Evolutionary conservation across 1,140 invertebrate species (phyloP).

Genomic region (Neotoxoptera formosana): DNA sequence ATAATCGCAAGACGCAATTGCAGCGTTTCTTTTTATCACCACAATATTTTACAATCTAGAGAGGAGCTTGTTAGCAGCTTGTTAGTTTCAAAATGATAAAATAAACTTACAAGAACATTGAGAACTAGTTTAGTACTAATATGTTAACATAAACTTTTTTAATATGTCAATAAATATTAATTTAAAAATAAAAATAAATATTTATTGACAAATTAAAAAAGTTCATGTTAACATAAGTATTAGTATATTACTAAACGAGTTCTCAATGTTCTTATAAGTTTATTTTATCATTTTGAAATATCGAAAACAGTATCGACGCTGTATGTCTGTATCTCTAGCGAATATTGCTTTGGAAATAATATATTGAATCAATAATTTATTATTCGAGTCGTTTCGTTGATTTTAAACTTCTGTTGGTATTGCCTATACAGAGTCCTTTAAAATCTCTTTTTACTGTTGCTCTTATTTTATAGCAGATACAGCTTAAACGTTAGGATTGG

Average conservation of each 20-base stretch:
- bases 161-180: background rate
- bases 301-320: background rate
- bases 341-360: no score
- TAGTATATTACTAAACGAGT: background rate
- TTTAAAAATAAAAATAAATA: background rate
- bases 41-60: background rate
- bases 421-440: background rate
- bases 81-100: background rate
- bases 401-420: background rate
- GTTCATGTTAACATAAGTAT: no score
- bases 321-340: no score
- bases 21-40: background rate
- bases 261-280: background rate
- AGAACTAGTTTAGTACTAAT: background rate
- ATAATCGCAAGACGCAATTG: background rate
- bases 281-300: background rate
- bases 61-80: no score
- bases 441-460: background rate
- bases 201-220: background rate
- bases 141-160: background rate
- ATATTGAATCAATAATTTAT: no score
- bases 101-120: background rate
- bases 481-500: background rate
- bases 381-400: no score
- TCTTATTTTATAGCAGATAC: background rate